A percentile compares a stretch with the other conserved stretches of the same genome.
Evolutionary conservation across 2,888 invertebrate genomes (phyloP).

Genomic region (Therioaphis trifolii): DNA sequence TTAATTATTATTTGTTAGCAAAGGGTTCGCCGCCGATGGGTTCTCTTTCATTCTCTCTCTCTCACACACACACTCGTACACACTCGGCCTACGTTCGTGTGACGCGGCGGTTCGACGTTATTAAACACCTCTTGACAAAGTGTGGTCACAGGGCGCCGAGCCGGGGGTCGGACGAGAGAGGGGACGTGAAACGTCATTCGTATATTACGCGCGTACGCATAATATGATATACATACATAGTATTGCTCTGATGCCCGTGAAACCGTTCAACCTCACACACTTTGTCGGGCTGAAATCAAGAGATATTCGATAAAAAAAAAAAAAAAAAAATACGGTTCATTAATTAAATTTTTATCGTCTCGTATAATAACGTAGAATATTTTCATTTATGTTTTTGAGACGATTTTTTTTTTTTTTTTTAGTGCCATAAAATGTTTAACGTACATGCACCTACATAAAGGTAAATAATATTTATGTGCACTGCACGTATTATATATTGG

Average conservation of each 20-base stretch:
- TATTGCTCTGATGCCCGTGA: neutral
- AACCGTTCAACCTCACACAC: neutral
- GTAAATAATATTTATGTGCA: too few species aligned
- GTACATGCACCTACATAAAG: too few species aligned
- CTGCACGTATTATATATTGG: too few species aligned
- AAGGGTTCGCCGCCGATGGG: constrained; percentile 8
- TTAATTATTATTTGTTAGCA: constrained; percentile 49
- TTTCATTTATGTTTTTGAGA: neutral
- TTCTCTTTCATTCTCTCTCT: neutral
- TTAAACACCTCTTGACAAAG: constrained; percentile 52
- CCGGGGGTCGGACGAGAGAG: neutral
- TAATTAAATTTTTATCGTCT: neutral
- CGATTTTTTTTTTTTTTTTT: neutral
- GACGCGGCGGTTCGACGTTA: constrained; percentile 30
- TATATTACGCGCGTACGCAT: neutral
- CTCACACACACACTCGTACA: neutral
- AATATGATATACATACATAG: neutral
- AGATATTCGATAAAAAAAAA: neutral
- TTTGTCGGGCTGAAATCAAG: neutral
- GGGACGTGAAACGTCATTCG: neutral
- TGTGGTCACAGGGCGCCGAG: neutral
- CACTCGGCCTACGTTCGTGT: neutral
- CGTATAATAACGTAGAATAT: neutral
- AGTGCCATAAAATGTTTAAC: neutral
- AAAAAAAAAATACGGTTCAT: neutral